These are phyloP conservation scores for Lonchura striata DNA, from an alignment of 2,113 vertebrate genomes.

Conservation along the genomic window DNA sequence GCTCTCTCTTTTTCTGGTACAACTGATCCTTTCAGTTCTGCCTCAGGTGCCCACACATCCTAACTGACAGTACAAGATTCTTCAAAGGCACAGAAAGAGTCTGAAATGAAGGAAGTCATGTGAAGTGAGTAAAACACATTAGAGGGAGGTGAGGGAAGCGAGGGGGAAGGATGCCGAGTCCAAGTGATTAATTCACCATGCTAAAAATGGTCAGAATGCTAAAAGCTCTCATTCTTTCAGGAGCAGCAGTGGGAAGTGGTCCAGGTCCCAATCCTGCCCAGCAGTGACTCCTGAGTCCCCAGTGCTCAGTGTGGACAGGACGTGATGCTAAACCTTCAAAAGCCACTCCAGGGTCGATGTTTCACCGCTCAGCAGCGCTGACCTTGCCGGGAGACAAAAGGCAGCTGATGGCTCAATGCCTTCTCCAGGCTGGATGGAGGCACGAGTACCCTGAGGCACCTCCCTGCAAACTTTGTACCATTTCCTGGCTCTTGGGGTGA, in stretches of 20 bases:
- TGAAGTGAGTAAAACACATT: not conserved
- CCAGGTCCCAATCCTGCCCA: not conserved
- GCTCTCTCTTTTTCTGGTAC: not conserved
- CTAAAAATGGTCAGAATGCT: not conserved
- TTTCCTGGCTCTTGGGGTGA: not conserved
- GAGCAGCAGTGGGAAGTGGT: not conserved
- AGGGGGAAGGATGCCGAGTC: not conserved
- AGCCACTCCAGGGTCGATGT: not conserved
- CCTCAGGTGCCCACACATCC: accelerated
- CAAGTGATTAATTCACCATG: not conserved
- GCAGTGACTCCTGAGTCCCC: not conserved
- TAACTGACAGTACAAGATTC: not conserved
- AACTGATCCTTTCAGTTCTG: not conserved
- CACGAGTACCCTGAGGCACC: not conserved
- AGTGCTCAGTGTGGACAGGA: not conserved
- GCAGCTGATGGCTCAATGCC: not conserved
- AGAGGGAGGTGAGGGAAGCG: not conserved
- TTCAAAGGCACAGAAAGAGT: not conserved
- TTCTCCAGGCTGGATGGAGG: not conserved
- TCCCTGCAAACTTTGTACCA: not conserved
- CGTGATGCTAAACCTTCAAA: not conserved
- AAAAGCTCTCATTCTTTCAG: not conserved
- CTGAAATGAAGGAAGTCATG: not conserved
- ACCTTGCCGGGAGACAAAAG: not conserved
- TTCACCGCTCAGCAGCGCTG: not conserved